Percentiles rank a stretch among this genome's conserved stretches.
These are phyloP conservation scores for Tolmerus cingulatus DNA, from an alignment of 2,888 invertebrate species.

Conservation along the genomic window DNA sequence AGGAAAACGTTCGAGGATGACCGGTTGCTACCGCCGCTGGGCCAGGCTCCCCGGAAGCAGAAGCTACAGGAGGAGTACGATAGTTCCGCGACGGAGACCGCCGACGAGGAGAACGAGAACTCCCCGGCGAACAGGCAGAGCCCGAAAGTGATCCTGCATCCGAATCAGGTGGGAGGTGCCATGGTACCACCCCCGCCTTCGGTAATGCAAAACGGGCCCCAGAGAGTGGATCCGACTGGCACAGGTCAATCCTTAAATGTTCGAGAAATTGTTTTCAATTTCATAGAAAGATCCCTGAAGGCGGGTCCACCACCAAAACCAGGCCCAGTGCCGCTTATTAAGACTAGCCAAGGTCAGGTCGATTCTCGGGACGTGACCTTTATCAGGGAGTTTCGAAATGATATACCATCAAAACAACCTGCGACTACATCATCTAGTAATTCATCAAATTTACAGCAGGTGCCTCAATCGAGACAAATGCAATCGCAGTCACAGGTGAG, in stretches of 20 bases:
- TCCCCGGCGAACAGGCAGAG: constrained; percentile 67
- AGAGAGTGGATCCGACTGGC: constrained; percentile 29
- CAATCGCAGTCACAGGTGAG: constrained; percentile 46
- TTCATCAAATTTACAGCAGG: not conserved
- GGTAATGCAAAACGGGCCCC: constrained; percentile 53
- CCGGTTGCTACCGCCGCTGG: constrained; percentile 60
- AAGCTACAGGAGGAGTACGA: constrained; percentile 71
- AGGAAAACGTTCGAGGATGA: constrained; percentile 56
- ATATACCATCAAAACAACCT: constrained; percentile 55
- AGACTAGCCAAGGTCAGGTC: constrained; percentile 34
- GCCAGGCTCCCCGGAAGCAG: constrained; percentile 63
- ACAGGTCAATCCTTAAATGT: constrained; percentile 73
- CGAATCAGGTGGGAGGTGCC: constrained; percentile 49
- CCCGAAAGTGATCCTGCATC: constrained; percentile 63
- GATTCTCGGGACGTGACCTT: constrained; percentile 58
- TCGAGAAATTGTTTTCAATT: constrained; percentile 81
- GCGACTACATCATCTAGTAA: constrained; percentile 49
- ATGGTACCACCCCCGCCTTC: constrained; percentile 47
- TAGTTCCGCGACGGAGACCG: constrained; percentile 84
- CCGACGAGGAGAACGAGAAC: constrained; percentile 81
- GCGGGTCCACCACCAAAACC: constrained; percentile 64
- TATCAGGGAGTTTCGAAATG: constrained; percentile 63
- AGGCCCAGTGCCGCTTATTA: constrained; percentile 43
- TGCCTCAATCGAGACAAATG: constrained; percentile 24
- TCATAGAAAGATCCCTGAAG: constrained; percentile 83